Evolutionary conservation across 2,888 invertebrate genomes (phyloP).

Genomic region (Macrosiphum euphorbiae): DNA sequence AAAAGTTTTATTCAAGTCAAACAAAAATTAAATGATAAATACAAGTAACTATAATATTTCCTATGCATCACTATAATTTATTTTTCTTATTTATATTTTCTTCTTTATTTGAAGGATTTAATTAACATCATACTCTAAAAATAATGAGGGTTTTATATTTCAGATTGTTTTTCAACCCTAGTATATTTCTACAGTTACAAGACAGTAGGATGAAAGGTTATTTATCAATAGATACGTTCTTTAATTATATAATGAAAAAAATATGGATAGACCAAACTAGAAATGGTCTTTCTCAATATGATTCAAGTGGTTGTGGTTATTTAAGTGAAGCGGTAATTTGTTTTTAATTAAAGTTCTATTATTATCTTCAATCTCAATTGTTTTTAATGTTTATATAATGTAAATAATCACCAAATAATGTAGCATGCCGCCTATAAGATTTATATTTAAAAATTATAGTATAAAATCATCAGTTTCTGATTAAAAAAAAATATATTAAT

Average conservation of each 20-base stretch:
- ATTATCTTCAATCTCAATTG: neutral
- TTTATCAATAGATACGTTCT: constrained; percentile 89
- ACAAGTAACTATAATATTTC: constrained; percentile 25
- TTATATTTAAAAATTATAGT: neutral
- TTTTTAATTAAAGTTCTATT: neutral
- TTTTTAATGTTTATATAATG: neutral
- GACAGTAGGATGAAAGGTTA: constrained; percentile 95
- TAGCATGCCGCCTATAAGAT: neutral
- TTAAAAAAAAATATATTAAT: neutral
- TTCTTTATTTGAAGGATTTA: neutral
- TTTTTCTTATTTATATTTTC: neutral
- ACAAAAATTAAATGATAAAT: constrained; percentile 42
- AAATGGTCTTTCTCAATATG: constrained; percentile 92
- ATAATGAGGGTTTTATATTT: neutral
- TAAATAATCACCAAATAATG: neutral
- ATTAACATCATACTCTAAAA: neutral
- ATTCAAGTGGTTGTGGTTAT: constrained; percentile 92
- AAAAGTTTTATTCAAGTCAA: constrained; percentile 47
- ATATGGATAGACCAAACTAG: constrained; percentile 96
- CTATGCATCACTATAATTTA: neutral
- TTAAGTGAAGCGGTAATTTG: constrained; percentile 81
- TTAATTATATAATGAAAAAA: constrained; percentile 95
- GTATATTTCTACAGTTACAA: constrained; percentile 90
- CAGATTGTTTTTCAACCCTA: constrained; percentile 39
- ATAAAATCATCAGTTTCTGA: neutral